A percentile compares a stretch with the other conserved stretches of the same genome.
Evolutionary conservation across 1,140 invertebrate genomes (phyloP).

Genomic region (Nilaparvata lugens): DNA sequence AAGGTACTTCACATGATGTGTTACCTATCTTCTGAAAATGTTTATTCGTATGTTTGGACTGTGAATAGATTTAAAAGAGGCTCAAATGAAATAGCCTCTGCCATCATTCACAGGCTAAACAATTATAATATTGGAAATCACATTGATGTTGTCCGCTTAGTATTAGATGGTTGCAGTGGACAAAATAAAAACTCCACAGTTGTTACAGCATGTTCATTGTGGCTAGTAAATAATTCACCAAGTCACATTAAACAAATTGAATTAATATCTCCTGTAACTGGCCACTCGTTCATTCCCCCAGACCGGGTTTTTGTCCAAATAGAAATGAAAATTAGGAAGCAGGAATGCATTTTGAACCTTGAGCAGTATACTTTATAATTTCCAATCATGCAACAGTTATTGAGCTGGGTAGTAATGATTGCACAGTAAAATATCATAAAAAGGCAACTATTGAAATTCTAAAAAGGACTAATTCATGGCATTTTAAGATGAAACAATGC

Average conservation of each 20-base stretch:
- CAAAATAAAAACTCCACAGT: conserved; percentile 32
- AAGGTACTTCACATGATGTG: conserved; percentile 26
- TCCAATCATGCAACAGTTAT: background rate
- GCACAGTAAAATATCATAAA: no score
- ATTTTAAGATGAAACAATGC: no score
- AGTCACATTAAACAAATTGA: conserved; percentile 21
- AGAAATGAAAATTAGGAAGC: conserved; percentile 27
- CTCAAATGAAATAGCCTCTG: conserved; percentile 30
- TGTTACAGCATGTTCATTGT: conserved; percentile 19
- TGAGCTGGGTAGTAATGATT: no score
- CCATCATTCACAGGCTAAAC: conserved; percentile 24
- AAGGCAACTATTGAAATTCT: no score
- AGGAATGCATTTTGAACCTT: conserved; percentile 19
- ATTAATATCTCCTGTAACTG: conserved; percentile 24
- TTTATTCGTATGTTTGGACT: conserved; percentile 29
- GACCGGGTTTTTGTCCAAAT: conserved; percentile 30
- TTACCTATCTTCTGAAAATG: conserved; percentile 24
- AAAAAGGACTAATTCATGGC: no score
- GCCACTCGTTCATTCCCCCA: conserved; percentile 29
- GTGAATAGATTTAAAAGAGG: conserved; percentile 28
- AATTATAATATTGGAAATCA: conserved; percentile 18
- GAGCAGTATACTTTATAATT: conserved; percentile 15
- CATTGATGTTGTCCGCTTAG: conserved; percentile 21
- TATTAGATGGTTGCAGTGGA: conserved; percentile 26
- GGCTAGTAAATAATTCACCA: conserved; percentile 13